Evolutionary conservation across 2,888 invertebrate species (phyloP), one percentile per base, ranked within the genome.

Genomic region (Epinotia nisella): DNA sequence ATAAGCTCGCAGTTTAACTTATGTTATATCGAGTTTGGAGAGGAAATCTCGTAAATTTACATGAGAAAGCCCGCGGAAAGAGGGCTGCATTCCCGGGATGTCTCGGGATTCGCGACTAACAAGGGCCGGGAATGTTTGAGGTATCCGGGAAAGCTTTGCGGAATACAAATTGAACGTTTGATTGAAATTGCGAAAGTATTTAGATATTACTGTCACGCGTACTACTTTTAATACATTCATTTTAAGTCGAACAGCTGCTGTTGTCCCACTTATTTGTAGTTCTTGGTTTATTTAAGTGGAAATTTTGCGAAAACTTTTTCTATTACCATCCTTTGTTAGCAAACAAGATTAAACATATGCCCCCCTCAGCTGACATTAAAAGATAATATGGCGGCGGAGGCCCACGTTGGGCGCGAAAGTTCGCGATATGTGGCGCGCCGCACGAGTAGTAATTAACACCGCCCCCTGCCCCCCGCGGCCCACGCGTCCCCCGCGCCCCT

Each of bases 381-480:
- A 89, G 87, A 90, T 90, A 91, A 90, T 89, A 89, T 82, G 83
- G 84, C 83, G 84, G 78, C 80, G 81, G 81, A 58, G 85, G 81
- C 82, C 83, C 85, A 82, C 85, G 87, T 86, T 83, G 88, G 89
- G 89, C 88, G 91, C 88, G 88, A 91, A 92, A 93, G 90, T 93
- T 92, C 85, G 88, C 89, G 92, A 92, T 92, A 89, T 93, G 93
- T 87, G 93, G 92, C 85, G 82, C 83, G 88, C 92, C 92, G 85
- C 91, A 90, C 88, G 90, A 92, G 90, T 90, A 90, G 92, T 92
- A 92, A 93, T 93, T 92, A 93, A 92, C 92, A 91, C 89, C 88
- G 85, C 87, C 87, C 85, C 86, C 83, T 83, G 81, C 80, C 76
- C 78, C 76, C 79, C 77, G 78, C 76, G 75, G 71, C 78, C 79